phyloP scores from a whole-genome alignment of 64 coral and sea anemone genomes.

The Stichodactyla mertensii region DNA sequence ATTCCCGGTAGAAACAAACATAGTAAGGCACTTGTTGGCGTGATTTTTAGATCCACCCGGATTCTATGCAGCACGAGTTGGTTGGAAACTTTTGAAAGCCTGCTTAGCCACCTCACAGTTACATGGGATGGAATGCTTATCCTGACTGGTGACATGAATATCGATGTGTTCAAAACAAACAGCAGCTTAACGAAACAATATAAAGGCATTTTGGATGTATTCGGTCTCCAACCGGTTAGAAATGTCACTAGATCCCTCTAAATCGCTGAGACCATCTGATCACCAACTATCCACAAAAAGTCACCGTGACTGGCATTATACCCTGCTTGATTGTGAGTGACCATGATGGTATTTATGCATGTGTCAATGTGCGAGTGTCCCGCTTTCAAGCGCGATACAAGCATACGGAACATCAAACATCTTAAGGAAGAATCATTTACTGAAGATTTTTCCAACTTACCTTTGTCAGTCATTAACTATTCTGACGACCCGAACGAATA shows the following conservation, averaged over 20 bases:
- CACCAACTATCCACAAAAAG: conserved; percentile 2
- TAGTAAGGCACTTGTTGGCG: conserved; percentile 10
- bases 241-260: neutral
- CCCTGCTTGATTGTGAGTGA: conserved; percentile 26
- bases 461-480: conserved; percentile 19
- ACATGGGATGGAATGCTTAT: neutral
- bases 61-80: neutral
- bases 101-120: conserved; percentile 1
- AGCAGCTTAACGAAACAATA: neutral
- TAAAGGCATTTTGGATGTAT: neutral
- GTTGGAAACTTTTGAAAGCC: conserved; percentile 15
- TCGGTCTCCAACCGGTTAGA: neutral
- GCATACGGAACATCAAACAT: conserved; percentile 10
- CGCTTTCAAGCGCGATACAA: conserved; percentile 29
- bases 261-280: conserved; percentile 35
- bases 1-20: neutral
- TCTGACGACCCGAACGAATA: conserved; percentile 51
- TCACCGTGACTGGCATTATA: conserved; percentile 21
- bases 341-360: conserved; percentile 10
- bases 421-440: conserved; percentile 30
- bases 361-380: conserved; percentile 8
- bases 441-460: conserved; percentile 16
- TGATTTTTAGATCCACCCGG: neutral
- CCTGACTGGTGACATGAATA: conserved; percentile 12
- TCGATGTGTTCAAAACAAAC: conserved; percentile 16